Percentiles rank a stretch among this genome's conserved stretches.
Conservation (phyloP, 2,113 vertebrate genomes). For the Opisthocomus hoazin region DNA sequence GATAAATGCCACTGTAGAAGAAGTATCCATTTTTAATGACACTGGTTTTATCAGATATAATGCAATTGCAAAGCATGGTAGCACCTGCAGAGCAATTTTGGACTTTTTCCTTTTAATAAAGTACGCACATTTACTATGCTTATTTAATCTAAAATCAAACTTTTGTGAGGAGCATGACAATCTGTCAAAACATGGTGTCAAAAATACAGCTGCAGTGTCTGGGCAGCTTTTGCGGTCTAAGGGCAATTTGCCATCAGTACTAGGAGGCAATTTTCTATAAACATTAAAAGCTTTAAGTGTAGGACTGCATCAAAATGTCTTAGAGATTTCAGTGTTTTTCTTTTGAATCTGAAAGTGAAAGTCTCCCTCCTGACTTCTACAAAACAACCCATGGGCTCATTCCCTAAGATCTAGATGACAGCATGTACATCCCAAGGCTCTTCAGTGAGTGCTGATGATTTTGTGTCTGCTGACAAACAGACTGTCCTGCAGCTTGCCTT, state of each 20-base stretch:
- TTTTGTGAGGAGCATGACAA: neutral
- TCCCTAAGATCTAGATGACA: neutral
- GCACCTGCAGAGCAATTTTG: neutral
- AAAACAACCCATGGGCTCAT: neutral
- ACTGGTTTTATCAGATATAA: neutral
- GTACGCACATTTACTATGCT: conserved; percentile 3
- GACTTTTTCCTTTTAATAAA: neutral
- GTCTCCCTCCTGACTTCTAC: neutral
- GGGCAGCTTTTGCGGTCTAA: neutral
- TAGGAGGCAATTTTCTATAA: conserved; percentile 42
- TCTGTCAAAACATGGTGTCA: conserved; percentile 20
- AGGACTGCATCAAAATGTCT: neutral
- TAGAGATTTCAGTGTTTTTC: neutral
- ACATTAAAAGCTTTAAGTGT: conserved; percentile 21
- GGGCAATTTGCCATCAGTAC: conserved; percentile 27
- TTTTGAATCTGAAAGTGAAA: neutral
- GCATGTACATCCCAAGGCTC: neutral
- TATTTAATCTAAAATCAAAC: conserved; percentile 39
- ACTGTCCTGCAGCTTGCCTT: neutral
- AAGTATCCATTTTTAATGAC: neutral
- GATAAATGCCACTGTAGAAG: neutral
- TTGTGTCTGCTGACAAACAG: neutral
- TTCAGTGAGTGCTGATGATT: neutral
- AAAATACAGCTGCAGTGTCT: conserved; percentile 1
- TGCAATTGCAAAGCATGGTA: neutral